phyloP scores from a whole-genome alignment of 2,888 invertebrate genomes.

The Dione juno region DNA sequence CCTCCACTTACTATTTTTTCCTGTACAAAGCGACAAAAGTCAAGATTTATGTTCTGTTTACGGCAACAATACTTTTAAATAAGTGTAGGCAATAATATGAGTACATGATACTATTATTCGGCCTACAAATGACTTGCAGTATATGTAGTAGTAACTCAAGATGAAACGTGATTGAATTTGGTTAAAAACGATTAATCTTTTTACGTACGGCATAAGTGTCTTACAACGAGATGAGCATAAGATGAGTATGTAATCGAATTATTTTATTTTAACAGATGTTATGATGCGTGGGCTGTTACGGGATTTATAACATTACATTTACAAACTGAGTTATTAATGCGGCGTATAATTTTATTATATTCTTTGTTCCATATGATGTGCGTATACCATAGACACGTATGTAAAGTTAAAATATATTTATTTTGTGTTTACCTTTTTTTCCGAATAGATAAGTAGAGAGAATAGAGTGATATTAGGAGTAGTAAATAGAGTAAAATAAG shows the following conservation, averaged over 20 bases:
- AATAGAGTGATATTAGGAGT: too few relatives aligned
- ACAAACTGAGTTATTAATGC: constrained; percentile 40
- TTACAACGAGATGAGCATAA: constrained; percentile 53
- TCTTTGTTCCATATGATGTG: not conserved
- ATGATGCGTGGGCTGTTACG: constrained; percentile 38
- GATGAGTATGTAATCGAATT: constrained; percentile 55
- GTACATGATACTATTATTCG: constrained; percentile 24
- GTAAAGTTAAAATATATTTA: too few relatives aligned
- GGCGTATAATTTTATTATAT: constrained; percentile 4
- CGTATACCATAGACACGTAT: too few relatives aligned
- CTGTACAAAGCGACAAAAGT: constrained; percentile 44
- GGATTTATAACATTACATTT: constrained; percentile 42
- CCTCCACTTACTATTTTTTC: constrained; percentile 45
- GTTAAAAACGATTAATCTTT: constrained; percentile 67
- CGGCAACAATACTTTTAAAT: constrained; percentile 57
- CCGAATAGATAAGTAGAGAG: too few relatives aligned
- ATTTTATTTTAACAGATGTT: constrained; percentile 52
- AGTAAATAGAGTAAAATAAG: too few relatives aligned
- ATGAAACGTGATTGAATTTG: constrained; percentile 57
- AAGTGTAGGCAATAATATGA: constrained; percentile 18
- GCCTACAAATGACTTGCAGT: constrained; percentile 51
- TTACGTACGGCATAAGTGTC: constrained; percentile 56
- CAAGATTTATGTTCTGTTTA: constrained; percentile 61
- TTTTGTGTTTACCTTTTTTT: too few relatives aligned
- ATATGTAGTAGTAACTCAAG: constrained; percentile 63